phyloP scores from a whole-genome alignment of 2,888 invertebrate species.

The Drepana falcataria region DNA sequence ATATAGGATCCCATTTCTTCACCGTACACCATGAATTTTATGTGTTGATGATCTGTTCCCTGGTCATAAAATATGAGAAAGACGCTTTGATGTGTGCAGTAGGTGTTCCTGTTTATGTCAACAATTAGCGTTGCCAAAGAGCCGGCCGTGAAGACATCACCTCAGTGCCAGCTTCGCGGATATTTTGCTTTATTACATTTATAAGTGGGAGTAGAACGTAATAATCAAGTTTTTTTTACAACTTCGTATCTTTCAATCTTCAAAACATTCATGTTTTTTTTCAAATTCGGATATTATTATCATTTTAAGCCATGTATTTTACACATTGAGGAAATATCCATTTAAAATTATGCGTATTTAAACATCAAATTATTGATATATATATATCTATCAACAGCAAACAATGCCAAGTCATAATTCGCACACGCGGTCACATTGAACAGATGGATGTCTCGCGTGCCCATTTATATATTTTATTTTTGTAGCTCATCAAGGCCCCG shows the following conservation, averaged over 20 bases:
- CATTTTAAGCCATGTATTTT: too few species aligned
- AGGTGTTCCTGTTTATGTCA: conserved; percentile 24
- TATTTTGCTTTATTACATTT: conserved; percentile 5
- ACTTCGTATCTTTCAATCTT: conserved; percentile 1
- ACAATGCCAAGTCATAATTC: background rate
- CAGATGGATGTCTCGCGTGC: conserved; percentile 43
- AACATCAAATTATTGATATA: background rate
- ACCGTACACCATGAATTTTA: background rate
- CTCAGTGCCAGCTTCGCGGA: conserved; percentile 24
- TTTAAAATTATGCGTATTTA: too few species aligned
- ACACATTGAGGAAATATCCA: too few species aligned
- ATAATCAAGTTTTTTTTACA: too few species aligned
- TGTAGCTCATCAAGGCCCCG: conserved; percentile 59
- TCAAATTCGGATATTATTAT: too few species aligned
- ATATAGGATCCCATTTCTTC: too few species aligned
- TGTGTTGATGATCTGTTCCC: background rate
- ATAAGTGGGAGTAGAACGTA: too few species aligned
- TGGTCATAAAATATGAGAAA: background rate
- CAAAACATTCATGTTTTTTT: too few species aligned
- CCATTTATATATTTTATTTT: conserved; percentile 62
- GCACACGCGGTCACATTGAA: conserved; percentile 12
- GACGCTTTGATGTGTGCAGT: background rate
- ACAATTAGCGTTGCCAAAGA: conserved; percentile 31
- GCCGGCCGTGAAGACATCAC: conserved; percentile 4
- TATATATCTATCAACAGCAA: background rate